phyloP scores from a whole-genome alignment of 2,113 vertebrate species.

The Polypterus bichir region DNA sequence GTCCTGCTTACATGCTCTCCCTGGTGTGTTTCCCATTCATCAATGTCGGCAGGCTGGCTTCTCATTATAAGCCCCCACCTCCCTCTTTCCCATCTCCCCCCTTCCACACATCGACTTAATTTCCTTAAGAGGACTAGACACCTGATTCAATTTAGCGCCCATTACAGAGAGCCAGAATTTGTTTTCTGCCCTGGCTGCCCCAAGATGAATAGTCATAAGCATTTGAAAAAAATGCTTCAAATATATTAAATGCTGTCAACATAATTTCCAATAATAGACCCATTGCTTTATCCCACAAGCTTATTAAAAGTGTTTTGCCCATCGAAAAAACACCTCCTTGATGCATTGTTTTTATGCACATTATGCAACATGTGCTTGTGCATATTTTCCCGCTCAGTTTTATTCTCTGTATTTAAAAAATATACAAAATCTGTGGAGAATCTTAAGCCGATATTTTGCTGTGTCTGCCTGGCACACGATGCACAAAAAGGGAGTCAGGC shows the following conservation, averaged over 20 bases:
- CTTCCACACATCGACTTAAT: conserved; percentile 87
- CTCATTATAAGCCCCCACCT: conserved; percentile 85
- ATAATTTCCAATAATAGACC: conserved; percentile 56
- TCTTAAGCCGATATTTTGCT: no score
- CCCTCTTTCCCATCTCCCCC: conserved; percentile 18
- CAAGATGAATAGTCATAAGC: conserved; percentile 60
- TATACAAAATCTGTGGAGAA: no score
- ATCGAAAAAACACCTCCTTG: no score
- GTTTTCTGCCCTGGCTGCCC: conserved; percentile 44
- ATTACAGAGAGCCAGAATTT: conserved; percentile 60
- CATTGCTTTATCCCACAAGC: conserved; percentile 34
- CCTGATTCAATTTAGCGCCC: conserved; percentile 89
- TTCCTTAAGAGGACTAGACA: conserved; percentile 97
- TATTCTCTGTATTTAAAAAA: no score
- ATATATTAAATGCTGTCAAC: conserved; percentile 66
- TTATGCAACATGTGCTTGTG: no score
- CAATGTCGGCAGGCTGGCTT: conserved; percentile 76
- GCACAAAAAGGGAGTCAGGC: no score
- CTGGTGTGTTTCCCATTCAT: conserved; percentile 79
- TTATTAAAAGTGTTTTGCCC: no score
- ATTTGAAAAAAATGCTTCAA: conserved; percentile 40
- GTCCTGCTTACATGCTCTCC: conserved; percentile 67
- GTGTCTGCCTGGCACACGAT: no score
- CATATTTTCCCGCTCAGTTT: no score
- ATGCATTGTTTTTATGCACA: no score